Conservation (phyloP, 92 coral and sea anemone species). For the Zoanthus sansibaricus region DNA sequence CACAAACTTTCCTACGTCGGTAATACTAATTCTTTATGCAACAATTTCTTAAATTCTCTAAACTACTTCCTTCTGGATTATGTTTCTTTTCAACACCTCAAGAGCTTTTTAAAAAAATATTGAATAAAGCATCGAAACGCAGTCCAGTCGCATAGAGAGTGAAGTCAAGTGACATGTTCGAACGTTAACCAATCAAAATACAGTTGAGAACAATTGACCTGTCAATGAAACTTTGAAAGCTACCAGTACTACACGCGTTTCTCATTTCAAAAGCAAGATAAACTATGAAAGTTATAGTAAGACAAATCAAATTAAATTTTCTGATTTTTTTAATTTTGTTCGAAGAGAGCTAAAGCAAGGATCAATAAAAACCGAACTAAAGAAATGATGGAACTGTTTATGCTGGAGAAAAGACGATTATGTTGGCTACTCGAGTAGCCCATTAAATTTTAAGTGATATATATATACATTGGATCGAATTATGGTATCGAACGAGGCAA, state of each 20-base stretch:
- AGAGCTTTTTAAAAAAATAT: not conserved
- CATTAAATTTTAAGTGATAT: not conserved
- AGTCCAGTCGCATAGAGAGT: not conserved
- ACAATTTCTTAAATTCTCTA: slow-evolving; percentile 6
- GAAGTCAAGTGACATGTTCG: not conserved
- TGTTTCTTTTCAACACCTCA: not conserved
- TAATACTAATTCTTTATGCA: not conserved
- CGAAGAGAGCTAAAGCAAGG: not conserved
- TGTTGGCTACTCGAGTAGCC: slow-evolving; percentile 1
- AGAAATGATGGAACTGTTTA: slow-evolving; percentile 18
- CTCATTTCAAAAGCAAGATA: too few relatives aligned
- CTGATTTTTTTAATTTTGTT: not conserved
- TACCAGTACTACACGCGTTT: not conserved
- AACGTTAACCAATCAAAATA: not conserved
- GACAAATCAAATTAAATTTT: too few relatives aligned
- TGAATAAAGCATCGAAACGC: slow-evolving; percentile 2
- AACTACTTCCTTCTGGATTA: not conserved
- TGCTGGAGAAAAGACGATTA: not conserved
- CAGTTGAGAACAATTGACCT: slow-evolving; percentile 10
- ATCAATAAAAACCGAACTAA: not conserved
- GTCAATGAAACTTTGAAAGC: slow-evolving; percentile 8
- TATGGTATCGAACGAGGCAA: too few relatives aligned
- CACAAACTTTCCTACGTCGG: not conserved
- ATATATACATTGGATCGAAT: not conserved
- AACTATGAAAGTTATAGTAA: too few relatives aligned